A percentile compares a stretch with the other conserved stretches of the same genome.
These are phyloP conservation scores for Myopa testacea DNA, from an alignment of 2,888 invertebrate genomes.

Conservation along the genomic window DNA sequence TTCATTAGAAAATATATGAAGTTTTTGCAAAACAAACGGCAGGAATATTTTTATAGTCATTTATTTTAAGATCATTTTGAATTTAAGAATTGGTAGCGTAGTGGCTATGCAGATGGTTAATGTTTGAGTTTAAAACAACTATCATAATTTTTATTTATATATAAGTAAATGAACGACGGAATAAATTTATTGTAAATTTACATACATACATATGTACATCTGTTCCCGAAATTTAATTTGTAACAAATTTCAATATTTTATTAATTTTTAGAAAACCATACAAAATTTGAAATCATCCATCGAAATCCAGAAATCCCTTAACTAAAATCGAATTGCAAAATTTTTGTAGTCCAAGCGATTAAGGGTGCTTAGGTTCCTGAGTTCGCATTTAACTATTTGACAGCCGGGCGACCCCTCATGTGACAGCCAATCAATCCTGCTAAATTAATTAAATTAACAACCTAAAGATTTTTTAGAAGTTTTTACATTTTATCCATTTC, in stretches of 20 bases:
- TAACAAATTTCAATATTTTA: constrained; percentile 43
- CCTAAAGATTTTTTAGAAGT: neutral
- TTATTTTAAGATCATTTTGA: neutral
- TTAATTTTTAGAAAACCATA: constrained; percentile 51
- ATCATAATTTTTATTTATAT: constrained; percentile 4
- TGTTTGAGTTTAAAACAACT: neutral
- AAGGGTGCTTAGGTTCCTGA: constrained; percentile 84
- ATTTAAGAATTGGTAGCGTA: too few relatives aligned
- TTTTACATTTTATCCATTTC: constrained; percentile 84
- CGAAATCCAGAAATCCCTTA: neutral
- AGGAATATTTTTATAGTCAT: neutral
- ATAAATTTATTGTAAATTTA: neutral
- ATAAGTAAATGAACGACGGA: neutral
- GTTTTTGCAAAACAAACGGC: neutral
- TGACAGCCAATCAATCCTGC: constrained; percentile 85
- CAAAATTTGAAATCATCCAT: constrained; percentile 41
- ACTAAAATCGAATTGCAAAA: constrained; percentile 85
- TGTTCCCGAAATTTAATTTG: neutral
- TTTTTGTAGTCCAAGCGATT: constrained; percentile 74
- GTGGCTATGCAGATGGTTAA: too few relatives aligned
- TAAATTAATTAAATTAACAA: constrained; percentile 17
- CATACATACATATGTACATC: neutral
- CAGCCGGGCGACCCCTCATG: constrained; percentile 87
- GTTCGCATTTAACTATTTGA: constrained; percentile 84
- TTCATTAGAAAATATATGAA: constrained; percentile 22